Percentiles rank a stretch among this genome's conserved stretches.
Evolutionary conservation across 2,113 vertebrate genomes (phyloP).

Genomic region (Anarrhichthys ocellatus): DNA sequence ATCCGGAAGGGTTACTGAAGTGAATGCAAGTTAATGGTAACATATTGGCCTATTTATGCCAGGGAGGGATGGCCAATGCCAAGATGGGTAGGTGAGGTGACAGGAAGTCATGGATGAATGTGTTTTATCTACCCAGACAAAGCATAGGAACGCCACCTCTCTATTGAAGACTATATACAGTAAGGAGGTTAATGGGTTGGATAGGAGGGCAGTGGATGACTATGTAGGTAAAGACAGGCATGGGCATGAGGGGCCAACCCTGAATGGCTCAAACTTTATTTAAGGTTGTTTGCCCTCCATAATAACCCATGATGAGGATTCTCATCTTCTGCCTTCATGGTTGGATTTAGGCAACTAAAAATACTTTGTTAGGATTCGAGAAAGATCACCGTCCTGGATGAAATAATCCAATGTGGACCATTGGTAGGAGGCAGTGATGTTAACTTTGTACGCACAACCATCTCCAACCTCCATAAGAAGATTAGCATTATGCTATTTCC

Average conservation of each 20-base stretch:
- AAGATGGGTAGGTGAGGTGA: background rate
- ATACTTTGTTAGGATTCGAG: background rate
- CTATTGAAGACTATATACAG: background rate
- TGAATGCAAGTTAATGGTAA: background rate
- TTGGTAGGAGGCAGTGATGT: background rate
- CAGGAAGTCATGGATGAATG: background rate
- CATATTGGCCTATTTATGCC: background rate
- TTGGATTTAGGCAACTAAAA: background rate
- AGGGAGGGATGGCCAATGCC: background rate
- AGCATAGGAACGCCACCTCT: background rate
- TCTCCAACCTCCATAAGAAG: background rate
- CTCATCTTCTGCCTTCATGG: background rate
- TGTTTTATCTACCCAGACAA: background rate
- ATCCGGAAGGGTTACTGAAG: background rate
- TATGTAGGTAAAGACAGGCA: background rate
- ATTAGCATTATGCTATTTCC: too few relatives aligned
- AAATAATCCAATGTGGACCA: background rate
- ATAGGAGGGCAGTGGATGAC: background rate
- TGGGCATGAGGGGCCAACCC: background rate
- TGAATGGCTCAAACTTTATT: background rate
- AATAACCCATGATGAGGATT: background rate
- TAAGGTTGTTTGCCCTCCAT: background rate
- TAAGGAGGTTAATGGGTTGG: background rate
- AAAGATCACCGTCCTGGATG: background rate
- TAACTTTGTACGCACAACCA: background rate